A percentile compares a stretch with the other conserved stretches of the same genome.
These are phyloP conservation scores for Hylomyscus alleni DNA, from an alignment of 2,797 vertebrate genomes.

Conservation along the genomic window DNA sequence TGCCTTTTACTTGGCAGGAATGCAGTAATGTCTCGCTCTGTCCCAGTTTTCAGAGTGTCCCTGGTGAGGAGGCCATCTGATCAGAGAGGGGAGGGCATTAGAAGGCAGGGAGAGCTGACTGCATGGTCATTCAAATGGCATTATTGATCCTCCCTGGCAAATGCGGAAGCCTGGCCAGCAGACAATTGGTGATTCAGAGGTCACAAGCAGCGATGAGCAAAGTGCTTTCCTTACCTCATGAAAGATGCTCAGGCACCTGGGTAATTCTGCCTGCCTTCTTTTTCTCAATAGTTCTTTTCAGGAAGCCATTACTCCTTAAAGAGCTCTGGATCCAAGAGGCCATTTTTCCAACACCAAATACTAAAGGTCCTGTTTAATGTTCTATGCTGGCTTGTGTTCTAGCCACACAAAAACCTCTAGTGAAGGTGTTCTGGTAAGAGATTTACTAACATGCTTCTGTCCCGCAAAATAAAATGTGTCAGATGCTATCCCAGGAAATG, in stretches of 20 bases:
- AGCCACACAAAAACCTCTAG: not conserved
- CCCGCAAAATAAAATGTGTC: not conserved
- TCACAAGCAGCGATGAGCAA: not conserved
- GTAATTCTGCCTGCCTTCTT: not conserved
- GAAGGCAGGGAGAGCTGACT: not conserved
- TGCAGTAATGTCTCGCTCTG: not conserved
- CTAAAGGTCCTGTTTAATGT: not conserved
- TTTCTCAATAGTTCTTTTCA: not conserved
- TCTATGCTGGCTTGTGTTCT: not conserved
- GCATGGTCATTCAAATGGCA: not conserved
- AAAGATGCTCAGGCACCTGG: not conserved
- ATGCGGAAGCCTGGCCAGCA: constrained; percentile 27
- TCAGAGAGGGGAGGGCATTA: not conserved
- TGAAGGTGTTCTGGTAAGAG: not conserved
- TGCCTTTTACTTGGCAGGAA: not conserved
- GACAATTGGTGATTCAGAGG: not conserved
- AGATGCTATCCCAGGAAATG: constrained; percentile 23
- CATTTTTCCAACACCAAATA: constrained; percentile 42
- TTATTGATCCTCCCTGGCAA: not conserved
- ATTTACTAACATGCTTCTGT: constrained; percentile 26
- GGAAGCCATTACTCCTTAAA: not conserved
- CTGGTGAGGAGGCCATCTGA: constrained; percentile 47
- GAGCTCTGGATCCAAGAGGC: not conserved
- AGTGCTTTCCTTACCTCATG: not conserved
- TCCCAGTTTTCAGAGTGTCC: not conserved